Evolutionary conservation across 2,888 invertebrate genomes (phyloP).

Genomic region (Ligdia adustata): DNA sequence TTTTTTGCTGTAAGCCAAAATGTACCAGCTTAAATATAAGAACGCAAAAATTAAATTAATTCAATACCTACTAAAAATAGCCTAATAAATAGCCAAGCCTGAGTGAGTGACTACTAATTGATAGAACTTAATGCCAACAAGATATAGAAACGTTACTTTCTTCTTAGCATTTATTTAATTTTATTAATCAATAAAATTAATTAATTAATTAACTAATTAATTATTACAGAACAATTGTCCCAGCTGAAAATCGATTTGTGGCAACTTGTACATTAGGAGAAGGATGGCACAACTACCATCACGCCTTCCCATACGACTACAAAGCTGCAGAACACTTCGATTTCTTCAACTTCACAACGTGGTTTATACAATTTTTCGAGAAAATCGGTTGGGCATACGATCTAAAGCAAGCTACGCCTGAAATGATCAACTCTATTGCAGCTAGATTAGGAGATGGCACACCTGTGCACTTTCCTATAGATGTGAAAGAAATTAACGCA

Average conservation of each 20-base stretch:
- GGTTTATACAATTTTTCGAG: conserved; percentile 64
- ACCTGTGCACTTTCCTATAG: conserved; percentile 62
- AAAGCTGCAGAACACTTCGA: conserved; percentile 83
- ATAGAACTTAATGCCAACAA: no score
- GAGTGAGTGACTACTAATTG: no score
- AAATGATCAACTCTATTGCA: conserved; percentile 70
- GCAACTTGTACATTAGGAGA: conserved; percentile 85
- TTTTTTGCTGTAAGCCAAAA: neutral
- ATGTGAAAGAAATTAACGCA: conserved; percentile 4
- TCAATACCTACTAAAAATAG: no score
- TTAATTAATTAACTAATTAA: no score
- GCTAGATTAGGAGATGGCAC: conserved; percentile 74
- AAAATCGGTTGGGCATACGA: conserved; percentile 76
- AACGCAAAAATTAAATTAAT: no score
- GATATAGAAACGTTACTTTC: no score
- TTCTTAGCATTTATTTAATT: no score
- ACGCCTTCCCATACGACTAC: conserved; percentile 88
- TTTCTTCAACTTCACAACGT: conserved; percentile 67
- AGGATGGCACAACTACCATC: conserved; percentile 92
- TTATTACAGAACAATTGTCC: conserved; percentile 84
- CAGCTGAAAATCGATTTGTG: conserved; percentile 86
- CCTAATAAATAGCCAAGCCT: no score
- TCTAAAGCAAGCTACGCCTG: conserved; percentile 67
- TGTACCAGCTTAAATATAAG: no score
- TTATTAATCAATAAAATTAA: no score